A percentile compares a stretch with the other conserved stretches of the same genome.
These are phyloP conservation scores for Hydrozoanthus gracilis DNA, from an alignment of 92 coral and sea anemone species.

Conservation along the genomic window DNA sequence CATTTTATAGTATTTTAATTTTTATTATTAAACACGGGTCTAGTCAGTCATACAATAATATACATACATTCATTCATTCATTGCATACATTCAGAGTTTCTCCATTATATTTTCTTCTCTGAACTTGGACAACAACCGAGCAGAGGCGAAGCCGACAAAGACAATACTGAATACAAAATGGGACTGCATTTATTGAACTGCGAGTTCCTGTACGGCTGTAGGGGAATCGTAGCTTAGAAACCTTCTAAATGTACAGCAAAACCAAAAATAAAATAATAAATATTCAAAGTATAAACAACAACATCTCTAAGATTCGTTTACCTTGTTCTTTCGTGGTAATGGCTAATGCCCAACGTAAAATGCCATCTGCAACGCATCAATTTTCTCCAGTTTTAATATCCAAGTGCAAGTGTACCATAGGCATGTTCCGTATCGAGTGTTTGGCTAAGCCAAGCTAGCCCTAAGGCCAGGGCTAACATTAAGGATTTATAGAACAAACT, in stretches of 20 bases:
- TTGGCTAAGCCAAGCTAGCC: constrained; percentile 6
- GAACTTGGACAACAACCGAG: constrained; percentile 20
- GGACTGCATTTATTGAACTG: constrained; percentile 16
- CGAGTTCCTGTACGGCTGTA: constrained; percentile 24
- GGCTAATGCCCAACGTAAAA: constrained; percentile 11
- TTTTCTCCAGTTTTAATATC: constrained; percentile 11
- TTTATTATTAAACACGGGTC: constrained; percentile 10
- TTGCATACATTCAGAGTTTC: constrained; percentile 14
- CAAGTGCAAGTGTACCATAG: constrained; percentile 5
- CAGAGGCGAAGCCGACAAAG: constrained; percentile 3
- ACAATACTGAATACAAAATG: constrained; percentile 19
- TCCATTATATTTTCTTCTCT: not conserved
- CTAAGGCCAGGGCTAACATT: constrained; percentile 23
- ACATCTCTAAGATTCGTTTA: constrained; percentile 12
- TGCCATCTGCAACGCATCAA: constrained; percentile 17
- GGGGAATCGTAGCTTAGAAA: constrained; percentile 25
- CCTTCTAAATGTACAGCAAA: not conserved
- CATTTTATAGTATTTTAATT: constrained; percentile 13
- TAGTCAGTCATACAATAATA: constrained; percentile 12
- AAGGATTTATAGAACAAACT: constrained; percentile 16
- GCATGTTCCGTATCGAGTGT: constrained; percentile 26
- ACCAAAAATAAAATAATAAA: constrained; percentile 5
- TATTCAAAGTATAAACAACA: constrained; percentile 9
- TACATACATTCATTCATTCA: constrained; percentile 11
- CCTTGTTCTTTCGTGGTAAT: constrained; percentile 10